Evolutionary conservation across 1,140 invertebrate species (phyloP).

Genomic region (Ectropis grisescens): DNA sequence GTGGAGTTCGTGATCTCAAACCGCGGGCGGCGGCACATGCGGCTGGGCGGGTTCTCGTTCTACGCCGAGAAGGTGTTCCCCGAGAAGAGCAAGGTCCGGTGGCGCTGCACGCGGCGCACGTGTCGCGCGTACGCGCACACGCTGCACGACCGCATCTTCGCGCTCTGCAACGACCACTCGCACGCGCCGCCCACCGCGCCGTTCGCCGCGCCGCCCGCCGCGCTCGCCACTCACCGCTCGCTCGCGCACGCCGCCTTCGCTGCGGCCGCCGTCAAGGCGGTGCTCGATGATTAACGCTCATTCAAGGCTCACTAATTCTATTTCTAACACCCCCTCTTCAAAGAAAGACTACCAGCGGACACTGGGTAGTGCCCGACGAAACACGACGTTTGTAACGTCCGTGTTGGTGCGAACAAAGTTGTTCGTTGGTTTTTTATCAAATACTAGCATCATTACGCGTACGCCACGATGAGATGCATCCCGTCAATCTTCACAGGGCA

Average conservation of each 20-base stretch:
- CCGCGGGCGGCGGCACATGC: conserved; percentile 61
- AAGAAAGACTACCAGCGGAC: no score
- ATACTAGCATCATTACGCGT: no score
- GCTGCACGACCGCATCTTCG: conserved; percentile 62
- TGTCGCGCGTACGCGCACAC: conserved; percentile 67
- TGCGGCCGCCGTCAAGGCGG: conserved; percentile 31
- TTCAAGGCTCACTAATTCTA: no score
- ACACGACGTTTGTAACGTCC: no score
- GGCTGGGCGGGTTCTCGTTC: conserved; percentile 63
- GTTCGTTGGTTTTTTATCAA: no score
- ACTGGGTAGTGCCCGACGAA: no score
- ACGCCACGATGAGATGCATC: no score
- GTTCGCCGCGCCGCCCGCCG: conserved; percentile 39
- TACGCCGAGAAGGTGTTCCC: conserved; percentile 68
- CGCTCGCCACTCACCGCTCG: conserved; percentile 17
- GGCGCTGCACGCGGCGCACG: conserved; percentile 66
- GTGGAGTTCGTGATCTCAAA: conserved; percentile 70
- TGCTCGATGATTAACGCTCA: conserved; percentile 38
- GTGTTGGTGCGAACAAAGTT: no score
- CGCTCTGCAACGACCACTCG: conserved; percentile 64
- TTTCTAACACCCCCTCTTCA: no score
- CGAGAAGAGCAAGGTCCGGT: conserved; percentile 65
- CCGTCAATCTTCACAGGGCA: no score
- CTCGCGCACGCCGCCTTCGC: conserved; percentile 27
- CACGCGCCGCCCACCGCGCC: conserved; percentile 44